Conservation (phyloP, 1,140 invertebrate genomes). For the Diorhabda carinulata region DNA sequence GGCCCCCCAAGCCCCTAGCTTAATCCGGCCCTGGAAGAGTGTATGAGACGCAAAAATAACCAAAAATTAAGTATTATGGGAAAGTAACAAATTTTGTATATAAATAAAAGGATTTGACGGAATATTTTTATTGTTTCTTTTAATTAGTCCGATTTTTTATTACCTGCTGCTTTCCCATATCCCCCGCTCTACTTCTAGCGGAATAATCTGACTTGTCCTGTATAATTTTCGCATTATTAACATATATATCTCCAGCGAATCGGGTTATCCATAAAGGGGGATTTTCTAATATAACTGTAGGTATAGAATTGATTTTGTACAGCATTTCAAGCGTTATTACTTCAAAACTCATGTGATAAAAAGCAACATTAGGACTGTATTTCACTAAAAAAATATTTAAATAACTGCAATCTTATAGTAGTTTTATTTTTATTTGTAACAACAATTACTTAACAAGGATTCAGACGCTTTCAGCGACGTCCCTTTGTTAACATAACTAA, state of each 20-base stretch:
- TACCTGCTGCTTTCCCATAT: conserved; percentile 37
- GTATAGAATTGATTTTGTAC: conserved; percentile 53
- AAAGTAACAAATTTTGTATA: too few species aligned
- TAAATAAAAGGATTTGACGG: too few species aligned
- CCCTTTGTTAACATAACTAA: too few species aligned
- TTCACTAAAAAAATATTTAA: conserved; percentile 32
- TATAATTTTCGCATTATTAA: conserved; percentile 73
- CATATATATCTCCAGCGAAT: conserved; percentile 63
- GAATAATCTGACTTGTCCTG: conserved; percentile 60
- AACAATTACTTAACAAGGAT: too few species aligned
- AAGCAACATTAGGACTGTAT: conserved; percentile 52
- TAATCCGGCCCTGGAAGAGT: too few species aligned
- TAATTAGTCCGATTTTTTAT: neutral
- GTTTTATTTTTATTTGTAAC: too few species aligned
- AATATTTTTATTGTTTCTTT: too few species aligned
- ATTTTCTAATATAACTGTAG: conserved; percentile 58
- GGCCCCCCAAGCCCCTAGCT: too few species aligned
- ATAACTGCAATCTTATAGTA: too few species aligned
- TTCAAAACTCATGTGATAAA: conserved; percentile 58
- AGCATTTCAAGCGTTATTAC: conserved; percentile 48
- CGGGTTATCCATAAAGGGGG: conserved; percentile 72
- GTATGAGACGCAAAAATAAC: too few species aligned
- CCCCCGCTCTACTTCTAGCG: conserved; percentile 39
- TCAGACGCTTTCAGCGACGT: too few species aligned
- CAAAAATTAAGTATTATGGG: too few species aligned